Evolutionary conservation across 2,888 invertebrate genomes (phyloP), one percentile per base, ranked within the genome.

Genomic region (Rotaria magnacalcarata): DNA sequence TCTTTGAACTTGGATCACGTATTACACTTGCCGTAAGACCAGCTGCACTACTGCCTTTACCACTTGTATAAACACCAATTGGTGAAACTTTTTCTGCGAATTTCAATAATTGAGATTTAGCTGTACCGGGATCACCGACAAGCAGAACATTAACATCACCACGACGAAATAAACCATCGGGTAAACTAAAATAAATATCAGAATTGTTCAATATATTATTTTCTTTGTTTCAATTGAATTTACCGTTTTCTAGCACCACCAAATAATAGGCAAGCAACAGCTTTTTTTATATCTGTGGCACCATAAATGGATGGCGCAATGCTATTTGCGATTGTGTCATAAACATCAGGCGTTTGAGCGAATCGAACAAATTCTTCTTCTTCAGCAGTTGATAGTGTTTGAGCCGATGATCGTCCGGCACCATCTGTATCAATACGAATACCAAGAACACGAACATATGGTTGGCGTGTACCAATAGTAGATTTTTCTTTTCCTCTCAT

Each of bases 21-120:
- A 94, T 95, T 52, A 99, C 97, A 0, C 97, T 97, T 0, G 99
- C 99, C 43, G 99, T 99, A 60, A 99, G 93, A 91, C 99, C 99
- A 87, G 99, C 99, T 3, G 99, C 99, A 89, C 97, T 97, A 88
- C 97, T 97, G 5, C 99, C 99, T 92, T 99, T 99, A n/a, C 99
- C 99, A 0, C 97, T 98, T 0, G 98, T 99, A 90, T 99, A 99
- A 54, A 93, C 95, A 0, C 95, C 96, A 89, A 97, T 95, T 0
- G 97, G 97, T 0, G 97, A 93, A 41, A 96, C 96, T 89, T 94
- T 94, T 91, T 99, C 97, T 0, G 97, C 97, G 90, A 99, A 99
- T 92, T 99, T 99, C 19, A 99, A 92, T 87, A 99, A 92, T 90
- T 99, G 99, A 0, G 97, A 97, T 91, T 99, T 99, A n/a, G 99